Base-by-base conservation (phyloP, 2,113 vertebrate genomes). In the Mesocricetus auratus region DNA sequence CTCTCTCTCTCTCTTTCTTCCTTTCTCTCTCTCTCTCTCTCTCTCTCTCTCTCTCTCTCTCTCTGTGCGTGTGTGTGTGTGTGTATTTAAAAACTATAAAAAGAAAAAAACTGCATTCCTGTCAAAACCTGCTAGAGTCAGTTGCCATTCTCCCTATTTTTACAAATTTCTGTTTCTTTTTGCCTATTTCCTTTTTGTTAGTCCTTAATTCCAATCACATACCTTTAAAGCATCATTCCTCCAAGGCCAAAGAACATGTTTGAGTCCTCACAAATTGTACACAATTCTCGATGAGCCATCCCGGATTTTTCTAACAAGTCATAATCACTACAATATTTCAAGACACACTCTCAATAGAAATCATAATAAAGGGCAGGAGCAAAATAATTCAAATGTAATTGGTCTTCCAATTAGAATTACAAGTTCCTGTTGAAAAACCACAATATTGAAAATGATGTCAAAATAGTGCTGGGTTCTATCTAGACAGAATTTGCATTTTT, bases 311-410 rank as follows among this genome's bases (percentile, higher is more conserved):
- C 71, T 89, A 45, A n/a, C 60, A 33, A 66, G 75, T 81, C 74
- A 85, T 22, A 82, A 88, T 88, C 73, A 87, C 82, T 71, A 82
- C 68, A 60, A 82, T 47, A 77, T 86, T 90, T 66, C 16, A 89
- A 97, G 92, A 78, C 73, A 74, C 1, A 77, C 19, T 93, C 68
- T 85, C 92, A 15, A 62, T 62, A 94, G 29, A 97, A 96, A 39
- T 53, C 8, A 95, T 13, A 29, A 33, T 87, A 96, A 97, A 97
- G 21, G 42, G 31, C 81, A 97, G 36, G 7, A 97, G 31, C 17
- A 96, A 66, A 97, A 88, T 7, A 36, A 24, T 95, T 96, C 95
- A 91, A 86, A 96, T 92, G n/a, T 91, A 97, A 91, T 74, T 94
- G 3, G 2, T 86, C 98, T 98, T 97, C 91, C 47, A 86, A 78